Percentiles rank a stretch among this genome's conserved stretches.
phyloP scores from a whole-genome alignment of 2,113 vertebrate species.

The Gambusia holbrooki region DNA sequence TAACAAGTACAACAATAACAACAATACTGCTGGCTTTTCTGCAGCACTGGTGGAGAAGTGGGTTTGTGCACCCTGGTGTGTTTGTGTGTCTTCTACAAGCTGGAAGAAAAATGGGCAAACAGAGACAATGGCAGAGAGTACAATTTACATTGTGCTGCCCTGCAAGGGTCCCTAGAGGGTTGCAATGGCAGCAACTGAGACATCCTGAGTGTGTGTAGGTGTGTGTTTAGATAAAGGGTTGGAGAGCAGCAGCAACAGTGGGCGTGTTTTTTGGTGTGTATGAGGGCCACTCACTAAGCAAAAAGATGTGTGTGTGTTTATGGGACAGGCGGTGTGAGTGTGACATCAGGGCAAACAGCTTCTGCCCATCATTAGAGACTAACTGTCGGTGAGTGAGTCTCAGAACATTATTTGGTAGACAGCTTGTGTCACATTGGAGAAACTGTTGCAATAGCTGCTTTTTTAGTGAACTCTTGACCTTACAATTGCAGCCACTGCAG shows the following conservation, averaged over 20 bases:
- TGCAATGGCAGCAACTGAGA: conserved; percentile 42
- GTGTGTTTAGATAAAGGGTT: conserved; percentile 27
- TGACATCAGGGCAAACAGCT: conserved; percentile 26
- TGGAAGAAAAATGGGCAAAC: conserved; percentile 76
- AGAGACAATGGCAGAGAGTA: conserved; percentile 75
- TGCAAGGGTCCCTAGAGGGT: conserved; percentile 50
- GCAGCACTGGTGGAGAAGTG: conserved; percentile 29
- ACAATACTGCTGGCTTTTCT: conserved; percentile 59
- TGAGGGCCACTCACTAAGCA: background rate
- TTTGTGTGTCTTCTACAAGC: conserved; percentile 31
- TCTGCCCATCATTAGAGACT: conserved; percentile 1
- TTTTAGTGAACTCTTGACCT: conserved; percentile 20
- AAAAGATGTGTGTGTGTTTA: conserved; percentile 6
- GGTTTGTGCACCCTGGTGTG: conserved; percentile 24
- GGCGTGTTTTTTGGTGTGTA: background rate
- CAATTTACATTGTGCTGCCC: conserved; percentile 74
- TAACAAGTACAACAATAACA: conserved; percentile 66
- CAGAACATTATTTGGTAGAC: conserved; percentile 1
- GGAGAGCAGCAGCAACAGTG: conserved; percentile 1
- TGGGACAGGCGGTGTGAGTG: conserved; percentile 4
- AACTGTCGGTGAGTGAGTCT: background rate
- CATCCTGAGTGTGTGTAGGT: conserved; percentile 26
- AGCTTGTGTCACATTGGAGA: conserved; percentile 22
- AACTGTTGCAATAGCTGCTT: background rate
- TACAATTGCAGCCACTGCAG: conserved; percentile 14